Conservation (phyloP, 2,888 invertebrate species). For the Thereva nobilitata region DNA sequence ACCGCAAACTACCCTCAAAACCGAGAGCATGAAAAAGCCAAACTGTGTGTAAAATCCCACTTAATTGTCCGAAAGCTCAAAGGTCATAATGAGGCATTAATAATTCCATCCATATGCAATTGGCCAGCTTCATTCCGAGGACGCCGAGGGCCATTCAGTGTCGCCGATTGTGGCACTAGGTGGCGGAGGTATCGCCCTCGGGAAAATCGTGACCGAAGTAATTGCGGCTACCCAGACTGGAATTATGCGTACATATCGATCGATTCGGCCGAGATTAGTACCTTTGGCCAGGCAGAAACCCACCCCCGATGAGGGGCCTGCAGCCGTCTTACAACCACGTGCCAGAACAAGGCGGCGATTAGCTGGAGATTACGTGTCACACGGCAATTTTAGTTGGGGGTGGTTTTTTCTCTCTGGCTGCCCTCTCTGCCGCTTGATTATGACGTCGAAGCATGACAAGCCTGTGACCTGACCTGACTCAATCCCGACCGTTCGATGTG, state of each 20-base stretch:
- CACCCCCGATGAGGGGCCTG: neutral
- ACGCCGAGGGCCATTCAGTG: too few relatives aligned
- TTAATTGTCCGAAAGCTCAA: too few relatives aligned
- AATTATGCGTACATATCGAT: constrained; percentile 30
- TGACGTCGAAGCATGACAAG: constrained; percentile 16
- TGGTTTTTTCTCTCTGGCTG: too few relatives aligned
- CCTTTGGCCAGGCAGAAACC: neutral
- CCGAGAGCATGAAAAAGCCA: too few relatives aligned
- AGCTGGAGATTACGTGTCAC: constrained; percentile 22
- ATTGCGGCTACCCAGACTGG: constrained; percentile 4
- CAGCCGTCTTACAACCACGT: neutral
- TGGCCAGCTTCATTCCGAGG: too few relatives aligned
- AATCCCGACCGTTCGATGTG: neutral
- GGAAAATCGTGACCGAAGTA: constrained; percentile 19
- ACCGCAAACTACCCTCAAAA: too few relatives aligned
- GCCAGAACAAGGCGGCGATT: constrained; percentile 5
- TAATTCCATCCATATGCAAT: too few relatives aligned
- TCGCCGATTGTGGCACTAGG: too few relatives aligned
- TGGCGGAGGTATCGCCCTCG: too few relatives aligned
- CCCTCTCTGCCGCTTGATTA: constrained; percentile 2
- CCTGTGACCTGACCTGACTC: constrained; percentile 10
- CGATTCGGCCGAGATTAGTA: neutral
- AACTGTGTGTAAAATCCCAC: too few relatives aligned
- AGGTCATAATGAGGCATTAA: too few relatives aligned
- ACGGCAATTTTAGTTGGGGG: constrained; percentile 14